Evolutionary conservation across 2,888 invertebrate species (phyloP).

Genomic region (Orthonevra nobilis): DNA sequence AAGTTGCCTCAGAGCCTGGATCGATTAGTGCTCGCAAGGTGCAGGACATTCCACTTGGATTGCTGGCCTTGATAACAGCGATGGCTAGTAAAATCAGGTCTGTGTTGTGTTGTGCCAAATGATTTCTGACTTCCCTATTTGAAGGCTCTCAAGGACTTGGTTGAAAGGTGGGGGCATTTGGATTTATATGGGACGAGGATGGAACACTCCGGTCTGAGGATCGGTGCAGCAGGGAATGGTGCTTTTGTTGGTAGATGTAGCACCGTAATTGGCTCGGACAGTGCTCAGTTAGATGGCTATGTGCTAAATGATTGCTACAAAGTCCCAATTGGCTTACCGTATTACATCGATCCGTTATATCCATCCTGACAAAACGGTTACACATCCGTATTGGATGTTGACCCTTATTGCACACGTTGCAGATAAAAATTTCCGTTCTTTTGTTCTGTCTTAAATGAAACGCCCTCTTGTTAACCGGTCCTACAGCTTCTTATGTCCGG

Average conservation of each 20-base stretch:
- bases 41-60: neutral
- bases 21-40: neutral
- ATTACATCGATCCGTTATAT: neutral
- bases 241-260: constrained; percentile 9
- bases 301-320: neutral
- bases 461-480: neutral
- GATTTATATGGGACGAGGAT: too few relatives aligned
- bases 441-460: too few relatives aligned
- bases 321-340: neutral
- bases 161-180: too few relatives aligned
- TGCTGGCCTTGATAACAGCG: too few relatives aligned
- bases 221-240: neutral
- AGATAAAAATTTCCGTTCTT: too few relatives aligned
- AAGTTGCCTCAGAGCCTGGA: neutral
- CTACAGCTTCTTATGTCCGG: neutral
- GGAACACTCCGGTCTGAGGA: too few relatives aligned
- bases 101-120: neutral
- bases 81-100: neutral
- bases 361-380: neutral
- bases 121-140: too few relatives aligned
- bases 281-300: neutral
- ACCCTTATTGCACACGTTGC: neutral
- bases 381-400: neutral
- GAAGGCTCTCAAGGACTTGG: too few relatives aligned
- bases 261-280: neutral